phyloP scores from a whole-genome alignment of 2,888 invertebrate species.

The Ametastegia equiseti region DNA sequence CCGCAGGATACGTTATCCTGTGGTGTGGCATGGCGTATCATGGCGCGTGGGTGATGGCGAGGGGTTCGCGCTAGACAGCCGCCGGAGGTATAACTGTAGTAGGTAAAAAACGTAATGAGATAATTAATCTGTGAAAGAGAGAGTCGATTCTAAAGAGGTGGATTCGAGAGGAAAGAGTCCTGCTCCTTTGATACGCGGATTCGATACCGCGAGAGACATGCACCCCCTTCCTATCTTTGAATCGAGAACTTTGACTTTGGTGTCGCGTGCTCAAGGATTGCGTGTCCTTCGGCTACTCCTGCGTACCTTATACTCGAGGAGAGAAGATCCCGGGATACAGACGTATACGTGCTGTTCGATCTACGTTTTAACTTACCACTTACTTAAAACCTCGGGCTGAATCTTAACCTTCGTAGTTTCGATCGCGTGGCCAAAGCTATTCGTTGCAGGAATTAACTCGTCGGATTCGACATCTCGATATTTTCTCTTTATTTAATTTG shows the following conservation, averaged over 20 bases:
- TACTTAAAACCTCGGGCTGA: background rate
- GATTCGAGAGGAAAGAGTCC: background rate
- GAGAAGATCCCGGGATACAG: constrained; percentile 5
- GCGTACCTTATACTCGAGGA: no score
- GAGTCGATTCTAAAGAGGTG: background rate
- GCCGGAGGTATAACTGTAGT: background rate
- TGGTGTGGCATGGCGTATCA: background rate
- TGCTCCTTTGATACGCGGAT: background rate
- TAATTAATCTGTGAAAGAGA: constrained; percentile 3
- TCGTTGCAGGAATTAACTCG: constrained; percentile 35
- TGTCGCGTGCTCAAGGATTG: constrained; percentile 44
- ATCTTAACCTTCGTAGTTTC: background rate
- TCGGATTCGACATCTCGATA: constrained; percentile 9
- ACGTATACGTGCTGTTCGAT: constrained; percentile 17
- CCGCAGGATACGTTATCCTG: background rate
- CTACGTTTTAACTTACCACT: constrained; percentile 10
- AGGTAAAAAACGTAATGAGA: background rate
- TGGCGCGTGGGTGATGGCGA: background rate
- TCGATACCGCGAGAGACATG: constrained; percentile 3
- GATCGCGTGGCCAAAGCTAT: constrained; percentile 15
- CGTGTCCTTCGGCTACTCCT: constrained; percentile 18
- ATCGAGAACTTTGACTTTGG: constrained; percentile 13
- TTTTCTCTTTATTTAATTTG: background rate
- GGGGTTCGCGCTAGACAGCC: background rate
- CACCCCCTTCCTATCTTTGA: constrained; percentile 15